Base-by-base conservation (phyloP, 2,888 invertebrate genomes). In the Cephus pulcher region DNA sequence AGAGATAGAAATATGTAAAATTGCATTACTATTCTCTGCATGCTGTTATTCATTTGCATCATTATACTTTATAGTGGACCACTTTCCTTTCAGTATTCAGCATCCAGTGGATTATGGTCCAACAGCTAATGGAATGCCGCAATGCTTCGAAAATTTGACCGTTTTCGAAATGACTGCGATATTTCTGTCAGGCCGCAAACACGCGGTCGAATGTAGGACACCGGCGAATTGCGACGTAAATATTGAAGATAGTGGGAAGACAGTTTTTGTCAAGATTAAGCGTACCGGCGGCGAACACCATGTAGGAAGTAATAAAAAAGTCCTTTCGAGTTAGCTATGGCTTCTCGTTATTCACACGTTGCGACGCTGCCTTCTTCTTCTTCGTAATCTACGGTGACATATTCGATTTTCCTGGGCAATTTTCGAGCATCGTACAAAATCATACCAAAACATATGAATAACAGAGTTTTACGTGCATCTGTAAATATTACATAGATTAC, bases 191-290 rank as follows among this genome's bases (percentile, higher is more conserved):
- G 75, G 74, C 56, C 73, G 40, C 77, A 68, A 34, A 73, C 71
- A 75, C 75, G 69, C 75, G 73, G 73, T 37, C 34, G 75, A 35
- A 75, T 34, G 33, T 56, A 69, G 79, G 80, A 85, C 83, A 81
- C 76, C 77, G 78, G 80, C 80, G 79, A 88, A 87, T 88, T 84
- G 86, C 86, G 79, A 81, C 84, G 84, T 87, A 87, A 87, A 88
- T 88, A 89, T 88, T 88, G 80, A 84, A 87, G 85, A 86, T 83
- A 73, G 32, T 32, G 32, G 12, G 40, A 73, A 79, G 78, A 71
- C 77, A 81, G 79, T 83, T 84, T 83, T 88, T 84, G 84, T 84
- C 83, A 84, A 86, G 85, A 88, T 88, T 88, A 86, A 81, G 85
- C 80, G 79, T 74, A 78, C 78, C 69, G 33, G 32, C 12, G 71